These are phyloP conservation scores for Spea multiplicata DNA, from an alignment of 2,113 vertebrate species.

Conservation along the genomic window DNA sequence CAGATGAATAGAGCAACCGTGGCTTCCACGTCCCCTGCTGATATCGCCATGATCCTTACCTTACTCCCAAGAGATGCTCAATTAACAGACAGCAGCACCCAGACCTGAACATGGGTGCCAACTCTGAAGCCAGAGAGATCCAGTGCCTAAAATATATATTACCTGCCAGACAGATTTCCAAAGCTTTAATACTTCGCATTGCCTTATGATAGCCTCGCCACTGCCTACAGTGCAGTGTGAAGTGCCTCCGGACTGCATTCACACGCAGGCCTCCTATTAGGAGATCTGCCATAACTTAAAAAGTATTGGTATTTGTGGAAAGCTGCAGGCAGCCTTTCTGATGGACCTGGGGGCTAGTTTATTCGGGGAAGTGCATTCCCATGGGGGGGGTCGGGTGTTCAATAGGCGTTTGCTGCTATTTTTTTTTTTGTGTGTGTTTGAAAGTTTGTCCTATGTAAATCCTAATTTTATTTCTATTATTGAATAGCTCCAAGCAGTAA, in stretches of 20 bases:
- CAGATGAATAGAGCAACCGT: slow-evolving; percentile 69
- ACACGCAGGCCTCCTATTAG: slow-evolving; percentile 25
- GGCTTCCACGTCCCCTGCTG: neutral
- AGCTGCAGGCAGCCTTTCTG: slow-evolving; percentile 87
- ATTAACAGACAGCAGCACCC: neutral
- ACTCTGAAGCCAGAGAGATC: slow-evolving; percentile 1
- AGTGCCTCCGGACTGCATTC: slow-evolving; percentile 67
- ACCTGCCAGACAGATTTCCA: slow-evolving; percentile 55
- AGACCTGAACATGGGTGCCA: neutral
- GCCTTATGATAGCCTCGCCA: slow-evolving; percentile 62
- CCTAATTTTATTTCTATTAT: slow-evolving; percentile 56
- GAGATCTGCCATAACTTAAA: slow-evolving; percentile 31
- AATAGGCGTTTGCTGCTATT: slow-evolving; percentile 43
- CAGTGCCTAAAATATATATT: slow-evolving; percentile 41
- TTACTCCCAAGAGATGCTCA: slow-evolving; percentile 3
- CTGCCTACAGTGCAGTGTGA: slow-evolving; percentile 62
- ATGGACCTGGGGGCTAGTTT: slow-evolving; percentile 47
- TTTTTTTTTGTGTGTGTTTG: slow-evolving; percentile 3
- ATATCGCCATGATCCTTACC: neutral
- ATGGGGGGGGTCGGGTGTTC: neutral
- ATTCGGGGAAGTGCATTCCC: slow-evolving; percentile 37
- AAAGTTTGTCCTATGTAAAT: slow-evolving; percentile 32
- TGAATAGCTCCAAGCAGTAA: slow-evolving; percentile 70
- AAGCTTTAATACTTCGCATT: slow-evolving; percentile 61
- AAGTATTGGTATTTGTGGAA: slow-evolving; percentile 63